phyloP scores from a whole-genome alignment of 2,888 invertebrate genomes.

The Limnephilus auricula region DNA sequence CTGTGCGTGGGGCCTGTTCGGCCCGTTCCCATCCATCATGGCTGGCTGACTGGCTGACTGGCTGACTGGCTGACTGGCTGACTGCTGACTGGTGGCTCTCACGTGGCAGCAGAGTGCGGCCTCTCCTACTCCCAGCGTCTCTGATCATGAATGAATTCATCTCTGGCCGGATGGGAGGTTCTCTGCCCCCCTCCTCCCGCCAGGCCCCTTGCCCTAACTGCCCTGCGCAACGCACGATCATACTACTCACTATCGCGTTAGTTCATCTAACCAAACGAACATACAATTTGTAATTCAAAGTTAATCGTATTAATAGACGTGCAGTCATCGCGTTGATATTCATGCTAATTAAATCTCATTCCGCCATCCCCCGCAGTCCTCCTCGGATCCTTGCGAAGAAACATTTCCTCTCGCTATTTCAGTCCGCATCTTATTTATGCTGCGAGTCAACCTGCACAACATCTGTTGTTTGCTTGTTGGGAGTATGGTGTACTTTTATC shows the following conservation, averaged over 20 bases:
- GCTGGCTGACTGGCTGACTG: not conserved
- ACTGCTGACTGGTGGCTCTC: conserved; percentile 3
- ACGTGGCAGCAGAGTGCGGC: conserved; percentile 13
- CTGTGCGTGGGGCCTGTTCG: conserved; percentile 24
- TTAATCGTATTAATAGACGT: not conserved
- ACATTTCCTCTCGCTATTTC: not conserved
- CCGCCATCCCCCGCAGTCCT: not conserved
- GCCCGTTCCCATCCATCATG: not conserved
- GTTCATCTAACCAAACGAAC: not conserved
- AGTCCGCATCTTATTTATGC: not conserved
- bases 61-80: not conserved
- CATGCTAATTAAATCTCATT: not conserved
- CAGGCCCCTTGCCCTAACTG: not conserved
- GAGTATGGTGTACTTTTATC: not conserved
- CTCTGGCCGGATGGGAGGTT: conserved; percentile 27
- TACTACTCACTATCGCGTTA: not conserved
- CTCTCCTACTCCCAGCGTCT: not conserved
- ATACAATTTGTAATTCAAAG: not conserved
- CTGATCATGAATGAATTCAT: conserved; percentile 29
- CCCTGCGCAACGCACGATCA: conserved; percentile 24
- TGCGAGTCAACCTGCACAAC: not conserved
- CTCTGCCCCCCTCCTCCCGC: not conserved
- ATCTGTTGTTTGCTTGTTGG: not conserved
- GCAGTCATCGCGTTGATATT: not conserved
- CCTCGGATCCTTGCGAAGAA: not conserved